Evolutionary conservation across 2,888 invertebrate genomes (phyloP).

Genomic region (Rotaria sp.): DNA sequence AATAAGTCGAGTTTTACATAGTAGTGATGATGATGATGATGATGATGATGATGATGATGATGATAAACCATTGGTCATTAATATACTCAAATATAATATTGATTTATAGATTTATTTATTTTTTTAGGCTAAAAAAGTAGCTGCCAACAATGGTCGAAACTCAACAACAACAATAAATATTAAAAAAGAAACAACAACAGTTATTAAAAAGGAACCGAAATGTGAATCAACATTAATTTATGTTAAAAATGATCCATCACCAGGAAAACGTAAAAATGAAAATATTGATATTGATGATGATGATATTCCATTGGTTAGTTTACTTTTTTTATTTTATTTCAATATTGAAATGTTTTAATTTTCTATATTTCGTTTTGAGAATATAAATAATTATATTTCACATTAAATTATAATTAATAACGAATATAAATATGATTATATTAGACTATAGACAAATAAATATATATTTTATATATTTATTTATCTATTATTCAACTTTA

Average conservation of each 20-base stretch:
- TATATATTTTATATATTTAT: too few relatives aligned
- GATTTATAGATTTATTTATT: too few relatives aligned
- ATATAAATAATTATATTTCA: too few relatives aligned
- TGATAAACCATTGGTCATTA: background rate
- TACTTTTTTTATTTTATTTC: too few relatives aligned
- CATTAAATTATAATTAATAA: too few relatives aligned
- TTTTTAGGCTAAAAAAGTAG: background rate
- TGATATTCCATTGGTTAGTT: background rate
- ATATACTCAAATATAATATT: too few relatives aligned
- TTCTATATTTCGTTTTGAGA: too few relatives aligned
- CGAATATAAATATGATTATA: too few relatives aligned
- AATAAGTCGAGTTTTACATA: background rate
- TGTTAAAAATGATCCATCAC: background rate
- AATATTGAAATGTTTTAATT: too few relatives aligned
- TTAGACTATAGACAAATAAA: too few relatives aligned
- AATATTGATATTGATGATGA: background rate
- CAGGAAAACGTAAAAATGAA: background rate
- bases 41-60: background rate
- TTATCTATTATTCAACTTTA: too few relatives aligned
- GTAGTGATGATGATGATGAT: background rate
- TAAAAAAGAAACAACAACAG: background rate
- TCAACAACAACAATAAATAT: background rate
- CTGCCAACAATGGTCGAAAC: background rate
- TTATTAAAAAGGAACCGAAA: background rate
- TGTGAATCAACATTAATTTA: background rate